These are phyloP conservation scores for Stictocephala bisonia DNA, from an alignment of 2,888 invertebrate species.

Conservation along the genomic window DNA sequence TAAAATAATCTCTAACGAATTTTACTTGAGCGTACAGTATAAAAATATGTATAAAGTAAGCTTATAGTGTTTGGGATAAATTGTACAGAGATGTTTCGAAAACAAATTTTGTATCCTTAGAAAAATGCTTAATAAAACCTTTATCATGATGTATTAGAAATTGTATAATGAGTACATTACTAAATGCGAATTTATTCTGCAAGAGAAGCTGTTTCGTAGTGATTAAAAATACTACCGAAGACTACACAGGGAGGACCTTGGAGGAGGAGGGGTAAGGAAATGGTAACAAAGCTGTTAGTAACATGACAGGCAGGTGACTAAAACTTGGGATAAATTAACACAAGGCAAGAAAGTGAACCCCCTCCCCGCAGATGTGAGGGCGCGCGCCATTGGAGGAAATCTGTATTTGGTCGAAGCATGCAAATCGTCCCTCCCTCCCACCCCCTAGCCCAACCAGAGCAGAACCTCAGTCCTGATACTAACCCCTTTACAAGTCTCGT, in stretches of 20 bases:
- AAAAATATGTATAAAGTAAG: too few relatives aligned
- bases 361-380: not conserved
- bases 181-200: too few relatives aligned
- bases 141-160: too few relatives aligned
- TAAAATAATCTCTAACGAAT: too few relatives aligned
- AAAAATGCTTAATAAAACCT: too few relatives aligned
- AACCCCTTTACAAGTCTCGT: constrained; percentile 22
- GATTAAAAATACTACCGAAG: too few relatives aligned
- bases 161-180: too few relatives aligned
- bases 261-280: not conserved
- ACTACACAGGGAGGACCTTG: not conserved
- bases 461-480: constrained; percentile 58
- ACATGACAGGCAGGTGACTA: not conserved
- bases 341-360: constrained; percentile 31
- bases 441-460: constrained; percentile 29
- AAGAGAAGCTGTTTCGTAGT: too few relatives aligned
- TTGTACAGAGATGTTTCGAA: too few relatives aligned
- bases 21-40: too few relatives aligned
- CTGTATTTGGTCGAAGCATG: constrained; percentile 53
- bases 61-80: too few relatives aligned
- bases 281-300: not conserved
- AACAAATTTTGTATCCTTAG: too few relatives aligned
- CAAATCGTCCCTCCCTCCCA: constrained; percentile 46
- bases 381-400: constrained; percentile 49
- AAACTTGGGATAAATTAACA: not conserved